Conservation (phyloP, 2,888 invertebrate species). For the Aelia acuminata region DNA sequence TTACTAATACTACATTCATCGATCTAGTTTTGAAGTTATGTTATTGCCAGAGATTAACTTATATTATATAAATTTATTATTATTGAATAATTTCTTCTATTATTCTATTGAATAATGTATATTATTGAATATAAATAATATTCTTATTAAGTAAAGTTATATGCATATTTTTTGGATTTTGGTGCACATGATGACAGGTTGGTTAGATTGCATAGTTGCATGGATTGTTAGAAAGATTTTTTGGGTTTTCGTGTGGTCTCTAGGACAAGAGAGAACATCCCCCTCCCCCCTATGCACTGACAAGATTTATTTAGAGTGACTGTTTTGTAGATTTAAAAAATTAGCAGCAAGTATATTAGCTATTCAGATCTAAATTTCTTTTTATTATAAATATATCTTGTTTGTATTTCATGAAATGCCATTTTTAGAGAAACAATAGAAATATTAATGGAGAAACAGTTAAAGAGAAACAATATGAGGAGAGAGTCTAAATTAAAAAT, state of each 20-base stretch:
- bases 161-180: slow-evolving; percentile 36
- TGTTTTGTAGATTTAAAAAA: not conserved
- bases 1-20: not conserved
- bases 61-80: not conserved
- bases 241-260: not conserved
- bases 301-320: not conserved
- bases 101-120: not conserved
- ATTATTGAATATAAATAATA: not conserved
- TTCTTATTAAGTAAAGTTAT: slow-evolving; percentile 14
- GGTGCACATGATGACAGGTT: slow-evolving; percentile 62
- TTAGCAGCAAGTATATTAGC: not conserved
- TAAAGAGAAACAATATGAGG: no score
- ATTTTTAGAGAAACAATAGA: not conserved
- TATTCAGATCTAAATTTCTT: not conserved
- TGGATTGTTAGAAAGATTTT: slow-evolving; percentile 54
- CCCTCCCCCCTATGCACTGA: not conserved
- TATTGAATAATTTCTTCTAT: no score
- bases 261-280: not conserved
- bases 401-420: not conserved
- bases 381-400: not conserved
- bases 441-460: no score
- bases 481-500: no score
- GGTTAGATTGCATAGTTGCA: slow-evolving; percentile 63
- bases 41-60: not conserved
- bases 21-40: not conserved